Evolutionary conservation across 2,888 invertebrate genomes (phyloP).

Genomic region (Camponotus fellah): DNA sequence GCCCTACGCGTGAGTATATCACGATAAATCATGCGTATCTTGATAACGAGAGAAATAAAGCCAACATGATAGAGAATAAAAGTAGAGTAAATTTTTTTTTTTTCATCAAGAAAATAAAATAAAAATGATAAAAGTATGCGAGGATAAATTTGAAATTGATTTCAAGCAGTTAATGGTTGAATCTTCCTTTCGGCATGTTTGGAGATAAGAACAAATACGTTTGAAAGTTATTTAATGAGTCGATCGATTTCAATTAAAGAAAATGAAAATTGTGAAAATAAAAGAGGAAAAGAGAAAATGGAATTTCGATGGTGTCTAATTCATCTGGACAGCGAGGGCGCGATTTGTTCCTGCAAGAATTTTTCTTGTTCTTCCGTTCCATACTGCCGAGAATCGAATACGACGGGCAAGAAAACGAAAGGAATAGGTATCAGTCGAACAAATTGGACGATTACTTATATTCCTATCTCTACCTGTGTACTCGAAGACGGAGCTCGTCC

Average conservation of each 20-base stretch:
- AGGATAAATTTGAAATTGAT: conserved; percentile 12
- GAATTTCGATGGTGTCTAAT: conserved; percentile 22
- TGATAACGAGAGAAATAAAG: conserved; percentile 50
- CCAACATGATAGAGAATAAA: neutral
- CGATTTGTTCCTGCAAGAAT: conserved; percentile 13
- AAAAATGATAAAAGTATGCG: neutral
- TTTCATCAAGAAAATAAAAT: conserved; percentile 1
- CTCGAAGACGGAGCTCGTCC: conserved; percentile 33
- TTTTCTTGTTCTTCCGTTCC: conserved; percentile 13
- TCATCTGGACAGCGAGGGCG: conserved; percentile 5
- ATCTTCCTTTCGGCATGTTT: neutral
- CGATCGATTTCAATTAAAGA: conserved; percentile 35
- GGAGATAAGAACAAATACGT: neutral
- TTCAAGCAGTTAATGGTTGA: neutral
- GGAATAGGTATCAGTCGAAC: conserved; percentile 72
- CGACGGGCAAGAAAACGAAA: conserved; percentile 28
- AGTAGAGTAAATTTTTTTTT: neutral
- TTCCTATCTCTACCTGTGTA: conserved; percentile 64
- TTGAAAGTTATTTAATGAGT: conserved; percentile 1
- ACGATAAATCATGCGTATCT: conserved; percentile 75
- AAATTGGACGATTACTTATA: conserved; percentile 81
- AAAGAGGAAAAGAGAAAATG: neutral
- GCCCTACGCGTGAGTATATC: conserved; percentile 56
- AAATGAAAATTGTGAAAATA: neutral
- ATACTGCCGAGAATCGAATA: conserved; percentile 16